Percentiles rank a stretch among this genome's conserved stretches.
phyloP scores from a whole-genome alignment of 2,113 vertebrate genomes.

The Lutjanus erythropterus region DNA sequence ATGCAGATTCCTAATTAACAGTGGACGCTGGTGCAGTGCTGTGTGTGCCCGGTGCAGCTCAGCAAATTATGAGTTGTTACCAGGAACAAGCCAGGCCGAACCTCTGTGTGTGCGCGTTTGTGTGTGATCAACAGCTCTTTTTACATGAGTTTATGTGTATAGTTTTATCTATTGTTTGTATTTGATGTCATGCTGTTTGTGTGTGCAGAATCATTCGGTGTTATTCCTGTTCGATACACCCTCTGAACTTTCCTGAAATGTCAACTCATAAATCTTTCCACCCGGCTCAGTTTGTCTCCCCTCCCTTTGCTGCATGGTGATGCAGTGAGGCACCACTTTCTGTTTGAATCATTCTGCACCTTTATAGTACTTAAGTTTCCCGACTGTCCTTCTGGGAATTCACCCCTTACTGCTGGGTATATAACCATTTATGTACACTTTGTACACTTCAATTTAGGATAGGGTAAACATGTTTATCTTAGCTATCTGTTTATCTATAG shows the following conservation, averaged over 20 bases:
- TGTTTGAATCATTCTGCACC: conserved; percentile 44
- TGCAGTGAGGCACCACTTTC: conserved; percentile 56
- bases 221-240: conserved; percentile 23
- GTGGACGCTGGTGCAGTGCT: conserved; percentile 64
- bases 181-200: conserved; percentile 32
- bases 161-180: conserved; percentile 27
- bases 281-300: conserved; percentile 40
- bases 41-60: conserved; percentile 55
- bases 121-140: neutral
- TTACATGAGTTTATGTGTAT: neutral
- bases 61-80: conserved; percentile 58
- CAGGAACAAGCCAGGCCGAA: conserved; percentile 36
- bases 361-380: conserved; percentile 35
- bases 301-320: conserved; percentile 63
- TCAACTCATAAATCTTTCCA: conserved; percentile 70
- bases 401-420: conserved; percentile 5
- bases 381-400: conserved; percentile 47
- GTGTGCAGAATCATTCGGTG: conserved; percentile 31
- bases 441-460: conserved; percentile 14
- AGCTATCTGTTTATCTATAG: conserved; percentile 3
- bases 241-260: conserved; percentile 73
- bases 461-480: conserved; percentile 38
- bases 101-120: neutral
- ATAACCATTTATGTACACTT: conserved; percentile 14
- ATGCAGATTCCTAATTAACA: conserved; percentile 80